Conservation (phyloP, 2,113 vertebrate genomes). For the Otolemur garnettii region DNA sequence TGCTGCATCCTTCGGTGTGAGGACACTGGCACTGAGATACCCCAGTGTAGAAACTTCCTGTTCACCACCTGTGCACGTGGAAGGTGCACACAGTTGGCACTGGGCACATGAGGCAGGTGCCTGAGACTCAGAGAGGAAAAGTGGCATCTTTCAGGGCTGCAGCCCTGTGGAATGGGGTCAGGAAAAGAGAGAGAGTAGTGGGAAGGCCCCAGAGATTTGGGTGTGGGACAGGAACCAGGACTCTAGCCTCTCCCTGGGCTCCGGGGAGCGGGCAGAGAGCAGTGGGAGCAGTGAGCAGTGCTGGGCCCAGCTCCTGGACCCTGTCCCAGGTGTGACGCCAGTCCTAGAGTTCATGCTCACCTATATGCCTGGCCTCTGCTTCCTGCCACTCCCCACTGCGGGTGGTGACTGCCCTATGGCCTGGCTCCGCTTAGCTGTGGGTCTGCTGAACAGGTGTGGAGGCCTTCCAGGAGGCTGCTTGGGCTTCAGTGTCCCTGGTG, state of each 20-base stretch:
- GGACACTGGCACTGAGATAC: rapidly evolving
- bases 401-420: background rate
- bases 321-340: background rate
- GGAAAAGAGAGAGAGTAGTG: background rate
- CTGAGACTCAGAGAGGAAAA: background rate
- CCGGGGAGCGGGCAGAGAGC: background rate
- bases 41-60: background rate
- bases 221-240: background rate
- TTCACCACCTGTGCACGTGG: rapidly evolving
- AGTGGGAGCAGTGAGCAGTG: background rate
- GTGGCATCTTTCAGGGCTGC: background rate
- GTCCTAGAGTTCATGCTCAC: background rate
- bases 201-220: background rate
- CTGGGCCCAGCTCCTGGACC: too few relatives aligned
- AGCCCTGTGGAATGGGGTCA: background rate
- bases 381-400: background rate
- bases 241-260: background rate
- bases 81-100: rapidly evolving
- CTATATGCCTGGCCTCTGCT: background rate
- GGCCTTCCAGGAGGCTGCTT: background rate
- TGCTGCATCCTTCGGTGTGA: rapidly evolving
- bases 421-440: background rate
- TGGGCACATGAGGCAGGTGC: rapidly evolving
- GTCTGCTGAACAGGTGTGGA: background rate
- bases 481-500: background rate